These are phyloP conservation scores for Synchiropus splendidus DNA, from an alignment of 2,113 vertebrate species.

Conservation along the genomic window DNA sequence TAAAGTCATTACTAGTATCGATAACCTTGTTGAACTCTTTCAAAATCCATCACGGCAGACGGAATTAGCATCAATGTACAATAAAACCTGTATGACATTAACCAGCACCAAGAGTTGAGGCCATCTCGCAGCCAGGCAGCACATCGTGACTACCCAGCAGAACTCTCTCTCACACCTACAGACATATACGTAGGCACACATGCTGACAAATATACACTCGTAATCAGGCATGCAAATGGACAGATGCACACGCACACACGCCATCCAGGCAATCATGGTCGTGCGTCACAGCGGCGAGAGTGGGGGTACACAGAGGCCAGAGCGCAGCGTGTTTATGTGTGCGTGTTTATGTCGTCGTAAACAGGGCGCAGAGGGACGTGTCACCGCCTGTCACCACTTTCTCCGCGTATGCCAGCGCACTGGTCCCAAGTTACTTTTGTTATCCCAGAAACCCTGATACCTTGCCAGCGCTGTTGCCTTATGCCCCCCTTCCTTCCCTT, in stretches of 20 bases:
- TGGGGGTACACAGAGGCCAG: constrained; percentile 42
- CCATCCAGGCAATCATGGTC: constrained; percentile 23
- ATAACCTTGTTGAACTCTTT: too few species aligned
- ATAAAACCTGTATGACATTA: too few species aligned
- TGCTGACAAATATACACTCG: constrained; percentile 3
- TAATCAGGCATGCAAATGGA: constrained; percentile 7
- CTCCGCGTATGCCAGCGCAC: constrained; percentile 21
- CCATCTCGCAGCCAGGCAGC: too few species aligned
- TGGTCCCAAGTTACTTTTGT: constrained; percentile 16
- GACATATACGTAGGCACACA: constrained; percentile 5
- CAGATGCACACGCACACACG: constrained; percentile 9
- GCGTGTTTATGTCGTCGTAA: constrained; percentile 50
- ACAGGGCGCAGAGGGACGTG: constrained; percentile 45
- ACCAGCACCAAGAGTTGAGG: too few species aligned
- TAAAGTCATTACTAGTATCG: too few species aligned
- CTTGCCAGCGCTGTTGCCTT: too few species aligned
- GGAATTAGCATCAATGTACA: too few species aligned
- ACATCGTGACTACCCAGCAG: constrained; percentile 6
- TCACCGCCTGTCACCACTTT: constrained; percentile 54
- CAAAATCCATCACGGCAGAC: too few species aligned
- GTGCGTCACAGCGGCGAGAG: constrained; percentile 29
- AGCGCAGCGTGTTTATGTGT: constrained; percentile 33
- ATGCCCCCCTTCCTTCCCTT: constrained; percentile 11
- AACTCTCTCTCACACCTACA: not conserved
- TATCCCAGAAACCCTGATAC: too few species aligned